These are phyloP conservation scores for Heliangelus exortis DNA, from an alignment of 2,797 vertebrate species.

Conservation along the genomic window DNA sequence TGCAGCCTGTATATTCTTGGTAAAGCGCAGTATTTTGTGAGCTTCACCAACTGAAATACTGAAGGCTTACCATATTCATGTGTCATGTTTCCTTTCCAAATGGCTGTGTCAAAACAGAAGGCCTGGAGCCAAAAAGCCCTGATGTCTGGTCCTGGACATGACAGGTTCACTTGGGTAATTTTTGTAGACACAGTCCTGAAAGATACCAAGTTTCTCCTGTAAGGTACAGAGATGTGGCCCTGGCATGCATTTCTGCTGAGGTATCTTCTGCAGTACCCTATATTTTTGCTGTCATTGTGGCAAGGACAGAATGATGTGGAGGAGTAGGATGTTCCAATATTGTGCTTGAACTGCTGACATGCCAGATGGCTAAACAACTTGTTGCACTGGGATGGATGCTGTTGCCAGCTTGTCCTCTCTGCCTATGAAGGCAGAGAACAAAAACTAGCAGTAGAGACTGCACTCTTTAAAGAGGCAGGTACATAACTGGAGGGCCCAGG, in stretches of 20 bases:
- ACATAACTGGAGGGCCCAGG: not conserved
- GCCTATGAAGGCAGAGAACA: not conserved
- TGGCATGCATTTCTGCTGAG: constrained; percentile 30
- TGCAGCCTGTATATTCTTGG: not conserved
- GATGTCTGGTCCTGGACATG: not conserved
- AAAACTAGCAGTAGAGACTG: not conserved
- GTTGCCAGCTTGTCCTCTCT: not conserved
- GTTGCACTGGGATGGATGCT: not conserved
- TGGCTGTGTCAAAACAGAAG: not conserved
- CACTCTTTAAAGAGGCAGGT: not conserved
- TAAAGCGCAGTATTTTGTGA: not conserved
- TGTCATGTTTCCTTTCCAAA: not conserved
- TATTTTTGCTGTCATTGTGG: not conserved
- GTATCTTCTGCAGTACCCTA: not conserved
- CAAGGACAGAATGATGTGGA: not conserved
- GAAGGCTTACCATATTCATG: not conserved
- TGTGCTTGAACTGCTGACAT: not conserved
- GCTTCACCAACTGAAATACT: not conserved
- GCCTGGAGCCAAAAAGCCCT: not conserved
- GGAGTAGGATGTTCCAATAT: not conserved
- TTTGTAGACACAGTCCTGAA: not conserved
- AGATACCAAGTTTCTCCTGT: not conserved
- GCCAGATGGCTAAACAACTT: not conserved
- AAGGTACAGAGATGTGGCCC: not conserved
- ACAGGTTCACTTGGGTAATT: not conserved